phyloP scores from a whole-genome alignment of 2,113 vertebrate genomes.

The Panthera uncia region DNA sequence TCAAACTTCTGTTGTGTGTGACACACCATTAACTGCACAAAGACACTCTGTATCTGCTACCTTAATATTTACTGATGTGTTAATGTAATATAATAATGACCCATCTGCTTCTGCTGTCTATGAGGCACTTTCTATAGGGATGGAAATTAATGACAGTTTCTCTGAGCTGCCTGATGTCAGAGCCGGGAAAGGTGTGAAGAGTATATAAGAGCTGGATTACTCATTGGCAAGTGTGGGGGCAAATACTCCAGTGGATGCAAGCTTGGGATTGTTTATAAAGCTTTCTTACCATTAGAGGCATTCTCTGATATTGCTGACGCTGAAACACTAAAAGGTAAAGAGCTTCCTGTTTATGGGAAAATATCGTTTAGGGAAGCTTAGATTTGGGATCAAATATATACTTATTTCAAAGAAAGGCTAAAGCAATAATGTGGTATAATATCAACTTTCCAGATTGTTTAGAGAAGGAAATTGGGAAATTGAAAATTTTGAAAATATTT shows the following conservation, averaged over 20 bases:
- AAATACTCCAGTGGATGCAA: constrained; percentile 63
- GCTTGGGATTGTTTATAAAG: constrained; percentile 51
- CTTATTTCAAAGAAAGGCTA: constrained; percentile 36
- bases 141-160: constrained; percentile 63
- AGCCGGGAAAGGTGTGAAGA: constrained; percentile 74
- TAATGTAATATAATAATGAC: constrained; percentile 44
- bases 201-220: constrained; percentile 80
- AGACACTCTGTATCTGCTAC: constrained; percentile 24
- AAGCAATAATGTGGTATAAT: not conserved
- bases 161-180: constrained; percentile 82
- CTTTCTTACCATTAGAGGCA: constrained; percentile 54
- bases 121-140: constrained; percentile 63
- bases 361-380: not conserved
- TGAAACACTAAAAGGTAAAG: constrained; percentile 81
- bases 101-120: constrained; percentile 69
- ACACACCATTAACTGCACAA: not conserved
- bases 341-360: constrained; percentile 25
- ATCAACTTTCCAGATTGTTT: not conserved
- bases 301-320: constrained; percentile 48
- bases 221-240: constrained; percentile 28
- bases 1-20: not conserved
- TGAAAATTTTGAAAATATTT: not conserved
- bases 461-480: not conserved
- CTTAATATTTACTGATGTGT: constrained; percentile 68
- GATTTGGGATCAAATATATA: not conserved